Evolutionary conservation across 2,888 invertebrate species (phyloP), one percentile per base, ranked within the genome.

Genomic region (Hylaea fasciaria): DNA sequence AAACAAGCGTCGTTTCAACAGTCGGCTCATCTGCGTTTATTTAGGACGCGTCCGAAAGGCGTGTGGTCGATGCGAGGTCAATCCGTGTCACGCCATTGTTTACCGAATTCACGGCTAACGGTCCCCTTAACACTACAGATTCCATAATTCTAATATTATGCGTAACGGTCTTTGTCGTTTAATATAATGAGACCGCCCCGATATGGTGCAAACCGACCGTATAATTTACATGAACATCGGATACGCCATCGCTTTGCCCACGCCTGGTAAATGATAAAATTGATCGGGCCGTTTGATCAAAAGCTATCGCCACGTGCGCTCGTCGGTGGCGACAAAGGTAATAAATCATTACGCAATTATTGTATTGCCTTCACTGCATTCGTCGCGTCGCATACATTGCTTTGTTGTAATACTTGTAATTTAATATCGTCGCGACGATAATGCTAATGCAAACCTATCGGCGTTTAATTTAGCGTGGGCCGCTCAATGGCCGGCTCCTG

Each of bases 341-440:
- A 81, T 86, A 81, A 87, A 85, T 87, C 83, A 86, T 78, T 76
- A 73, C 70, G 72, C 81, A 81, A 83, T 83, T 77, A 74, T 77
- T 76, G 74, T 74, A 71, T 80, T 69, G 64, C 65, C 57, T 68
- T 70, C 63, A 64, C 65, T 66, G 57, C 64, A 58, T 63, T 57
- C 60, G 22, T 22, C 3, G 22, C 57, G 57, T 56, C 61, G 66
- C 61, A 65, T 60, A 59, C 60, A 71, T 67, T 47, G 71, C 68
- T 66, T 65, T 62, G 54, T 69, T 71, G 69, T 77, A 76, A 81
- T 81, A 77, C 73, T 69, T 71, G 69, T 77, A 76, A 81, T 81
- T 78, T 73, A 79, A 76, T 76, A 70, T 71, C 68, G 69, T 68
- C 70, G 74, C 72, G 72, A 74, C 72, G 68, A 55, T 51, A 55